phyloP scores from a whole-genome alignment of 2,113 vertebrate species.

The Sinocyclocheilus anophthalmus region DNA sequence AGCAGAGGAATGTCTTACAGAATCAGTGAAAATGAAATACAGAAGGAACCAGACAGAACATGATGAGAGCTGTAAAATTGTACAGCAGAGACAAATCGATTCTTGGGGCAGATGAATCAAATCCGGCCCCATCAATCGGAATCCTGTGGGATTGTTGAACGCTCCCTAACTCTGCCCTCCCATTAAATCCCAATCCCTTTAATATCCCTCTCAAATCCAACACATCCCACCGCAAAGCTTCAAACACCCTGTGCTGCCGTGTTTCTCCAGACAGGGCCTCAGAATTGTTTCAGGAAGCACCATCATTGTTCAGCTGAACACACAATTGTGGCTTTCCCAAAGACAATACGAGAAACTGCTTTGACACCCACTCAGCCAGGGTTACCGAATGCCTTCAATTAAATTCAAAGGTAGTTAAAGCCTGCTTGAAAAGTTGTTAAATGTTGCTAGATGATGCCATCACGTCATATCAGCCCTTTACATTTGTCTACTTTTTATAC shows the following conservation, averaged over 20 bases:
- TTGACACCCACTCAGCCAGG: background rate
- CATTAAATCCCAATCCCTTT: conserved; percentile 71
- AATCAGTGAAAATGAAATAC: conserved; percentile 66
- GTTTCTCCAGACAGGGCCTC: conserved; percentile 21
- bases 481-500: no score
- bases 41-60: conserved; percentile 59
- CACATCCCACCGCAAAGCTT: conserved; percentile 61
- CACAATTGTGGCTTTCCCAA: conserved; percentile 18
- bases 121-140: conserved; percentile 70
- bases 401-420: no score
- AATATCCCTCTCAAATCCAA: conserved; percentile 63
- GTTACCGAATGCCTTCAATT: no score
- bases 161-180: conserved; percentile 68
- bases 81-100: conserved; percentile 77
- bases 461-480: no score
- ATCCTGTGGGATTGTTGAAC: conserved; percentile 67
- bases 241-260: conserved; percentile 53
- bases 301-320: background rate
- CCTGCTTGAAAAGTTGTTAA: no score
- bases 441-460: no score
- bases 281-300: conserved; percentile 29
- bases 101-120: conserved; percentile 73
- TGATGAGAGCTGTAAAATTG: conserved; percentile 57
- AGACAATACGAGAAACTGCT: background rate
- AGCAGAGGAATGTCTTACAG: conserved; percentile 62